Conservation (phyloP, 1,140 invertebrate genomes). For the Littorina saxatilis region DNA sequence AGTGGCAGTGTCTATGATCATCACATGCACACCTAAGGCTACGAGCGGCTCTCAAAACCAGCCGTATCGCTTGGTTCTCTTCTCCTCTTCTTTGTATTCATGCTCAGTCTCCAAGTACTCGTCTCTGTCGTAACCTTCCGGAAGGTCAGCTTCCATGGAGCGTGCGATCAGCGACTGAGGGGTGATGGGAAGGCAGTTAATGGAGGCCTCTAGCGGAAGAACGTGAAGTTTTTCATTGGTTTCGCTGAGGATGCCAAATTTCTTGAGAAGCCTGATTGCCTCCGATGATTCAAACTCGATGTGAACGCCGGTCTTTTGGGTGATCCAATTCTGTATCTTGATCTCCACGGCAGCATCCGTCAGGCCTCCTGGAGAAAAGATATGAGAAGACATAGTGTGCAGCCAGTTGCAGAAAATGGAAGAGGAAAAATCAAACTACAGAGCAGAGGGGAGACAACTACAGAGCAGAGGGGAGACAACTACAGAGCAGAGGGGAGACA, state of each 20-base stretch:
- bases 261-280: constrained; percentile 58
- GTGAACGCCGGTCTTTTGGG: constrained; percentile 55
- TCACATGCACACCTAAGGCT: not conserved
- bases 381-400: too few relatives aligned
- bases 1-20: too few relatives aligned
- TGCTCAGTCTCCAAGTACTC: constrained; percentile 67
- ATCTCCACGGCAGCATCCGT: constrained; percentile 59
- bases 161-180: constrained; percentile 60
- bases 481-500: not conserved
- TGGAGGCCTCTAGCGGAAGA: constrained; percentile 60
- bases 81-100: constrained; percentile 67
- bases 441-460: not conserved
- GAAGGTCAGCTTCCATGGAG: constrained; percentile 54
- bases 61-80: constrained; percentile 59
- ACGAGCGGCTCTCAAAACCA: constrained; percentile 60
- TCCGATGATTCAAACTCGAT: constrained; percentile 67
- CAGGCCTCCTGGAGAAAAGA: constrained; percentile 58
- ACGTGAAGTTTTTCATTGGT: constrained; percentile 62
- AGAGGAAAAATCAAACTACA: not conserved
- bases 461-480: not conserved
- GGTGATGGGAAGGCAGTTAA: constrained; percentile 63
- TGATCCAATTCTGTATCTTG: constrained; percentile 66
- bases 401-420: not conserved
- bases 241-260: constrained; percentile 64
- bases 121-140: constrained; percentile 70